phyloP scores from a whole-genome alignment of 30 jellyfish, hydroid and myxozoan species.

The Hydractinia symbiolongicarpus region DNA sequence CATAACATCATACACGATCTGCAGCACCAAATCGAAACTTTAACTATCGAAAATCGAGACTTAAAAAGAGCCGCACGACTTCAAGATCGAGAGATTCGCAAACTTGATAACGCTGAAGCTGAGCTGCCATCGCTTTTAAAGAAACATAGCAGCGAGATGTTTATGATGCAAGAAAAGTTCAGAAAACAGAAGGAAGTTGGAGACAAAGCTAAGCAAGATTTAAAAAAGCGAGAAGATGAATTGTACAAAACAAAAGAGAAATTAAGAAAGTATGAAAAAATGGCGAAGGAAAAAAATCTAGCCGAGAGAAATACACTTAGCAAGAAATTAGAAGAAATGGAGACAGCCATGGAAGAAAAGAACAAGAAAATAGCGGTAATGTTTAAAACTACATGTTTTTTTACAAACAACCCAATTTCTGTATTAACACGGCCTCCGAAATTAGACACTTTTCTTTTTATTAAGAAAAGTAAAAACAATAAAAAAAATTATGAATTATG shows the following conservation, averaged over 20 bases:
- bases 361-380: conserved; percentile 53
- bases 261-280: conserved; percentile 46
- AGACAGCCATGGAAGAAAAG: conserved; percentile 48
- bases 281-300: conserved; percentile 47
- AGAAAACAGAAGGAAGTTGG: conserved; percentile 52
- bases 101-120: conserved; percentile 80
- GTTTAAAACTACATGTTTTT: background rate
- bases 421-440: background rate
- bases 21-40: conserved; percentile 56
- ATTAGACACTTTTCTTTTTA: background rate
- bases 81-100: conserved; percentile 72
- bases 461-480: too few species aligned
- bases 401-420: background rate
- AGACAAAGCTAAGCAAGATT: conserved; percentile 52
- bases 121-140: conserved; percentile 71
- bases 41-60: conserved; percentile 69
- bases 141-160: conserved; percentile 70
- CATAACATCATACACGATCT: conserved; percentile 71
- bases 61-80: conserved; percentile 70
- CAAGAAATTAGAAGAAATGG: conserved; percentile 44
- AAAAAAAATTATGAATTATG: too few species aligned
- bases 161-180: conserved; percentile 54
- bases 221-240: conserved; percentile 56
- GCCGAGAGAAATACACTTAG: conserved; percentile 60
- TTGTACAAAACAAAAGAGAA: conserved; percentile 50